Evolutionary conservation across 2,888 invertebrate species (phyloP), one percentile per base, ranked within the genome.

Genomic region (Euphydryas editha): DNA sequence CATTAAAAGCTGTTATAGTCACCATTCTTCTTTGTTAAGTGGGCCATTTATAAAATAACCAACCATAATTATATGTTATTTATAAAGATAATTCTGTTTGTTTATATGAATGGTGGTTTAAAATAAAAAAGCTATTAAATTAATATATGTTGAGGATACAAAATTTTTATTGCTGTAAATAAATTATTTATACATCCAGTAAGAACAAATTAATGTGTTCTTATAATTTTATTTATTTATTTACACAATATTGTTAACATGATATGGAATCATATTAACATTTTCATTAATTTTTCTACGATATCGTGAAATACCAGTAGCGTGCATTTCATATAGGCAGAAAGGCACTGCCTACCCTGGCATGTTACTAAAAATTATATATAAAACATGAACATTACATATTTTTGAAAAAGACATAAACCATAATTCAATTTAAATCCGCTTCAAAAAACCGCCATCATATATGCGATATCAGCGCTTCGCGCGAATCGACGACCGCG

Each of bases 21-120:
- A 8, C 20, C 57, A 62, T 62, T 49, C 47, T 42, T 62, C 56
- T 62, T 57, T 57, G 21, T 62, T 62, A 62, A 49, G 39, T 49
- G 49, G 49, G 62, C 39, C 62, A 57, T 62, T 57, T 62, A 49
- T 57, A 62, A 49, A 57, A 57, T 62, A 49, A 62, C 56, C 36
- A 62, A 18, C 20, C 24, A n/a, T 18, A n/a, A n/a, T n/a, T n/a
- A 36, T n/a, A n/a, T 18, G 51, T 10, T 30, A 36, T 36, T 36
- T 36, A 17, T 36, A 54, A 51, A 13, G 15, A 21, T 24, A 21
- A 24, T 24, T 24, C 20, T 15, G 20, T 47, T 20, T 20, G 30
- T 51, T 24, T 24, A 21, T 24, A 24, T 24, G 15, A n/a, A 51
- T n/a, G 49, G 49, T 21, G 24, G 5, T 51, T 51, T 6, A 24